Evolutionary conservation across 2,797 vertebrate species (phyloP).

Genomic region (Lepilemur septentrionalis): DNA sequence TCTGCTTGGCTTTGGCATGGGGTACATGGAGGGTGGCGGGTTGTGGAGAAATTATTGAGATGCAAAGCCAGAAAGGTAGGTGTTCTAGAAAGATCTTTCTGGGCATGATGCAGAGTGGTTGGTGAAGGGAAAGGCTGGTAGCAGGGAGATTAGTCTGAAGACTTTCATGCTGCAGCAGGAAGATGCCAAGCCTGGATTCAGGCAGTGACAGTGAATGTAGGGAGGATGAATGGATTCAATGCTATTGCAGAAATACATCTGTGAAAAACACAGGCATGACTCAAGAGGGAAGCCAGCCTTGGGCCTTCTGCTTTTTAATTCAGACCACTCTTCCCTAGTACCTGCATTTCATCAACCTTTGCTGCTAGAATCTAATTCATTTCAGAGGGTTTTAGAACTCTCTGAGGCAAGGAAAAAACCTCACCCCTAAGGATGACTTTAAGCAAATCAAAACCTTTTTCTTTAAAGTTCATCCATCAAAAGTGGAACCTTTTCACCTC

Average conservation of each 20-base stretch:
- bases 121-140: neutral
- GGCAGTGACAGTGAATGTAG: neutral
- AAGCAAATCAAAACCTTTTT: slow-evolving; percentile 18
- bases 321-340: neutral
- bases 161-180: neutral
- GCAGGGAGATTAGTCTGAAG: neutral
- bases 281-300: neutral
- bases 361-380: slow-evolving; percentile 18
- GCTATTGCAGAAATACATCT: neutral
- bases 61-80: neutral
- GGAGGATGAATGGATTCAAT: neutral
- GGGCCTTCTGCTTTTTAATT: slow-evolving; percentile 2
- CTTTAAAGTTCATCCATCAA: slow-evolving; percentile 9
- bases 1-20: neutral
- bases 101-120: neutral
- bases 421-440: neutral
- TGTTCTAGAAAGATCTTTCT: neutral
- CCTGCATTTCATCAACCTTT: slow-evolving; percentile 24
- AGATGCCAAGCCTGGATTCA: neutral
- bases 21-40: too few species aligned
- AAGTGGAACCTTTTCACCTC: neutral
- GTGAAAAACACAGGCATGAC: neutral
- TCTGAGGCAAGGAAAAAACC: neutral
- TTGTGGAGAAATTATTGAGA: neutral
- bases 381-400: neutral